These are phyloP conservation scores for Hippocampus zosterae DNA, from an alignment of 2,113 vertebrate species.

Conservation along the genomic window DNA sequence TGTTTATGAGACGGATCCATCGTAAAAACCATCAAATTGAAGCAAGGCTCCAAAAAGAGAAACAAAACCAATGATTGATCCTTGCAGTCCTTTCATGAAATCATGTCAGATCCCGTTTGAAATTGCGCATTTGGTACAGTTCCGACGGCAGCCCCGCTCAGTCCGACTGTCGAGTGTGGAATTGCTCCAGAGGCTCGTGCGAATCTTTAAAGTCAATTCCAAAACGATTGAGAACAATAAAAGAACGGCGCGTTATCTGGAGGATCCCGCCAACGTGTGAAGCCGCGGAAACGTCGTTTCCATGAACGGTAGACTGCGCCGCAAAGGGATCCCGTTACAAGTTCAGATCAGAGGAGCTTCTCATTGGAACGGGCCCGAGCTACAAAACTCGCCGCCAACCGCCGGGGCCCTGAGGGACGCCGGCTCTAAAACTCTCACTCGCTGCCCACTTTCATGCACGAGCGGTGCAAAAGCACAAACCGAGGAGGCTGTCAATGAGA, in stretches of 20 bases:
- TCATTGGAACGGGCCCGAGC: background rate
- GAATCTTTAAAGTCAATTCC: background rate
- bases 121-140: background rate
- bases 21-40: background rate
- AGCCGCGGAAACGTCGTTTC: background rate
- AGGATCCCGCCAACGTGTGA: background rate
- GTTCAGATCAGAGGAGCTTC: slow-evolving; percentile 3
- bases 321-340: background rate
- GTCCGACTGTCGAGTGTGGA: background rate
- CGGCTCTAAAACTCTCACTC: slow-evolving; percentile 1
- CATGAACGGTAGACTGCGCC: background rate
- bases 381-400: background rate
- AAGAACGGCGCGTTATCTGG: background rate
- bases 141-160: background rate
- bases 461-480: background rate
- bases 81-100: background rate
- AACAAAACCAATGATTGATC: background rate
- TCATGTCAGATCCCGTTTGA: background rate
- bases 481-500: background rate
- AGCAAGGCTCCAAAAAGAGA: background rate
- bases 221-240: background rate
- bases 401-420: slow-evolving; percentile 4
- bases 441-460: background rate
- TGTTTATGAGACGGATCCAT: background rate
- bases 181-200: background rate